phyloP scores from a whole-genome alignment of 2,888 invertebrate genomes.

The Kryphioiulus occultus region DNA sequence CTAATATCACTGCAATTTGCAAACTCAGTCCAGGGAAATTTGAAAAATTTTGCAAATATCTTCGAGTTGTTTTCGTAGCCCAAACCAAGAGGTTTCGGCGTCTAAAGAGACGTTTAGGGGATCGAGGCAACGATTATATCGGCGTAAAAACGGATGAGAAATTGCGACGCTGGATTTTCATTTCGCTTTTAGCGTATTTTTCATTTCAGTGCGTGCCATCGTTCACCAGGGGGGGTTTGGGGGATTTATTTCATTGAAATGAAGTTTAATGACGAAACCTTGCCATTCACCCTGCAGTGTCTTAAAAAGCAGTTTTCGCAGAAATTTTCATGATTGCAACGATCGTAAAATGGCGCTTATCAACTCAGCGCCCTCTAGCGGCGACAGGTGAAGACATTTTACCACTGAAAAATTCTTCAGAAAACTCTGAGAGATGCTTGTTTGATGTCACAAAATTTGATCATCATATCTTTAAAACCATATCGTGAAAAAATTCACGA shows the following conservation, averaged over 20 bases:
- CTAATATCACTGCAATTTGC: no score
- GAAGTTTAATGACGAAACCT: slow-evolving; percentile 3
- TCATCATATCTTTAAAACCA: no score
- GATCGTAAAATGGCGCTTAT: no score
- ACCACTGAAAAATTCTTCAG: no score
- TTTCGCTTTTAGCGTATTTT: neutral
- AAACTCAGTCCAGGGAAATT: no score
- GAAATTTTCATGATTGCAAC: neutral
- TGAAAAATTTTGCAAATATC: neutral
- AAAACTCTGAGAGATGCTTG: no score
- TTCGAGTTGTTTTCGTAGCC: neutral
- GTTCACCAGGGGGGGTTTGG: no score
- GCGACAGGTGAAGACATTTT: no score
- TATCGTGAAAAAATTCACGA: no score
- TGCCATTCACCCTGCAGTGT: neutral
- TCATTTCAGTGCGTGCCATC: no score
- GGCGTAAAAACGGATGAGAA: neutral
- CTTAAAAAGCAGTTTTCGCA: neutral
- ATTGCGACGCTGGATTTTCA: neutral
- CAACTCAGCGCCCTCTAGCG: no score
- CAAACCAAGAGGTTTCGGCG: neutral
- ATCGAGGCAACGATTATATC: neutral
- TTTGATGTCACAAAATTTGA: no score
- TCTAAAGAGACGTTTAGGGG: neutral
- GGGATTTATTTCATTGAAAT: slow-evolving; percentile 18